phyloP scores from a whole-genome alignment of 2,797 vertebrate species.

The Chrysocyon brachyurus region DNA sequence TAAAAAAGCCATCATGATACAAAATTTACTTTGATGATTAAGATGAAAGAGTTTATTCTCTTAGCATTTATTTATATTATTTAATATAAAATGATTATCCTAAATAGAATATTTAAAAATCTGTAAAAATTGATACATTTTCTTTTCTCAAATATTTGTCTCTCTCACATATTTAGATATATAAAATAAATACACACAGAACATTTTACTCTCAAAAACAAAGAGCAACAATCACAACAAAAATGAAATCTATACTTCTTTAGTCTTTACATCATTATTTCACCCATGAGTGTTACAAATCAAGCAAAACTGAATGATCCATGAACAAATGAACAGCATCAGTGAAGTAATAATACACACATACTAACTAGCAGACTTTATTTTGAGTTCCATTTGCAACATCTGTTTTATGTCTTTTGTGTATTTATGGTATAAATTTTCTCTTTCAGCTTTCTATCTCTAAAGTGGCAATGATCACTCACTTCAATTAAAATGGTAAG shows the following conservation, averaged over 20 bases:
- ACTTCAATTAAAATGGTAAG: background rate
- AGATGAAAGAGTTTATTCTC: background rate
- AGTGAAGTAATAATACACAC: background rate
- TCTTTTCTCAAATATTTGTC: slow-evolving; percentile 39
- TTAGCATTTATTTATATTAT: background rate
- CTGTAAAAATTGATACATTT: background rate
- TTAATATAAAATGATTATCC: background rate
- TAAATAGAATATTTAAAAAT: background rate
- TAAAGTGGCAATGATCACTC: background rate
- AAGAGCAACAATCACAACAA: background rate
- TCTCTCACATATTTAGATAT: slow-evolving; percentile 54
- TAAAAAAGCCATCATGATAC: background rate
- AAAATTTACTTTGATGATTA: slow-evolving; percentile 35
- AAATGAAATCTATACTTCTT: background rate
- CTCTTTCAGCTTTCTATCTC: background rate
- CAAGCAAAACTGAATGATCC: background rate
- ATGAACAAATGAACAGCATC: background rate
- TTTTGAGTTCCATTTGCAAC: background rate
- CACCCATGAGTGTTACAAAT: background rate
- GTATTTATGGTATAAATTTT: background rate
- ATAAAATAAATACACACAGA: slow-evolving; percentile 71
- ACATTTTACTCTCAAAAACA: slow-evolving; percentile 72
- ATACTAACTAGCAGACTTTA: background rate
- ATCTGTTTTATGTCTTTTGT: background rate
- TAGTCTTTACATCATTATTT: background rate